Conservation (phyloP, 1,140 invertebrate species). For the Drosophila willistoni region DNA sequence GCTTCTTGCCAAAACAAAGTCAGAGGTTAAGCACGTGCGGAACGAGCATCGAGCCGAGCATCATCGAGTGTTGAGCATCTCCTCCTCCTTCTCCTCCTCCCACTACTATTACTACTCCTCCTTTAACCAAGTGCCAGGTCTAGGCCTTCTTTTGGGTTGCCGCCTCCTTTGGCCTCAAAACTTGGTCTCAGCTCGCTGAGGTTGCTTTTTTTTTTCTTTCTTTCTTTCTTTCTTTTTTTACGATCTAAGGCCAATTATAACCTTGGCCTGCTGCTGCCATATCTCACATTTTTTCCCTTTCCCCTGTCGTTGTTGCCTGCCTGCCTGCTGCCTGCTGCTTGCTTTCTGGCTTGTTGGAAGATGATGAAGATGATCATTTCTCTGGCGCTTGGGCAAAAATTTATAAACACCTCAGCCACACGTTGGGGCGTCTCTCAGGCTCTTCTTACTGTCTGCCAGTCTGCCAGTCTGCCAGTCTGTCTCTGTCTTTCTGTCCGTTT, state of each 20-base stretch:
- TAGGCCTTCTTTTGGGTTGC: slow-evolving; percentile 10
- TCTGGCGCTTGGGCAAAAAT: slow-evolving; percentile 76
- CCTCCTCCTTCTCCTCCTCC: neutral
- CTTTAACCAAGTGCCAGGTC: slow-evolving; percentile 1
- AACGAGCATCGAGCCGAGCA: slow-evolving; percentile 6
- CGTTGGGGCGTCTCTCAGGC: slow-evolving; percentile 68
- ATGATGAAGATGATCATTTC: slow-evolving; percentile 79
- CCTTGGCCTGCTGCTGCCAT: slow-evolving; percentile 80
- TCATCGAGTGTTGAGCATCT: slow-evolving; percentile 5
- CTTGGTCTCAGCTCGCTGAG: neutral
- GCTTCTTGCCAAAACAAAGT: slow-evolving; percentile 66
- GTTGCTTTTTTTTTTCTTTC: neutral
- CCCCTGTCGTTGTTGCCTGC: neutral
- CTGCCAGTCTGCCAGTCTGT: slow-evolving; percentile 5
- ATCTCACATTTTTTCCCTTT: slow-evolving; percentile 71
- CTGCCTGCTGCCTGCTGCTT: slow-evolving; percentile 42
- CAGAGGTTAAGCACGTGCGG: slow-evolving; percentile 79
- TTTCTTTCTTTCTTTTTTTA: slow-evolving; percentile 41
- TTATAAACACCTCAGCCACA: slow-evolving; percentile 79
- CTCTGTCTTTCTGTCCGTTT: slow-evolving; percentile 7
- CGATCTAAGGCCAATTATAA: slow-evolving; percentile 78
- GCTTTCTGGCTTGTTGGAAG: slow-evolving; percentile 47
- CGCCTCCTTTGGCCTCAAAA: slow-evolving; percentile 7
- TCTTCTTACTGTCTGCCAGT: slow-evolving; percentile 7
- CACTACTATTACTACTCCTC: no score